phyloP scores from a whole-genome alignment of 2,113 vertebrate species.

The Rhynchomys soricoides region DNA sequence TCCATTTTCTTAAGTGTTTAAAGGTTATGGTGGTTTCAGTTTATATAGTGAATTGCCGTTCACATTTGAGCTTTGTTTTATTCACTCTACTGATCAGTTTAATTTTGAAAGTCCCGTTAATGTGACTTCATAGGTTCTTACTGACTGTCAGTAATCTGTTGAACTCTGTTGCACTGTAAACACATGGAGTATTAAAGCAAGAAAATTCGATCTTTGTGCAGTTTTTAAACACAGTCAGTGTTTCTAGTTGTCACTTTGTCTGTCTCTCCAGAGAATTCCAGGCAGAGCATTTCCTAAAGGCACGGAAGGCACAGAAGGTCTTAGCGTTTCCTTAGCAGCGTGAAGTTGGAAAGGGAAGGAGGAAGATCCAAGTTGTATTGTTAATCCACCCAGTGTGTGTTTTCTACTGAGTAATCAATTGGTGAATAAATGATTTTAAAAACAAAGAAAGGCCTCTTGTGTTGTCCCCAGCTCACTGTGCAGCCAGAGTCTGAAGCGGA shows the following conservation, averaged over 20 bases:
- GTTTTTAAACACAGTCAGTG: slow-evolving; percentile 28
- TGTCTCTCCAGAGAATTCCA: background rate
- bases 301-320: background rate
- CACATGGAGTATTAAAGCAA: slow-evolving; percentile 48
- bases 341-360: background rate
- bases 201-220: slow-evolving; percentile 14
- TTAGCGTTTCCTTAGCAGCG: background rate
- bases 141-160: slow-evolving; percentile 42
- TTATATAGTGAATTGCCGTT: slow-evolving; percentile 2
- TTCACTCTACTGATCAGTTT: background rate
- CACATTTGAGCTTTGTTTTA: slow-evolving; percentile 6
- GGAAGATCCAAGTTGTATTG: background rate
- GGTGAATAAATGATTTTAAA: slow-evolving; percentile 47
- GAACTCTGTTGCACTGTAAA: slow-evolving; percentile 39
- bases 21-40: slow-evolving; percentile 46
- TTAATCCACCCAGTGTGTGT: background rate
- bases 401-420: slow-evolving; percentile 24
- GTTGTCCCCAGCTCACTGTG: background rate
- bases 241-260: slow-evolving; percentile 38
- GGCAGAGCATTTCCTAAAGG: background rate
- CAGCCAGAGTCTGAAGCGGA: background rate
- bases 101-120: background rate
- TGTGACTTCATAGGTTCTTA: slow-evolving; percentile 30
- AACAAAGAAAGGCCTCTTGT: background rate
- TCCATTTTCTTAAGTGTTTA: slow-evolving; percentile 49